phyloP scores from a whole-genome alignment of 2,113 vertebrate species.

The Herpetotheres cachinnans region DNA sequence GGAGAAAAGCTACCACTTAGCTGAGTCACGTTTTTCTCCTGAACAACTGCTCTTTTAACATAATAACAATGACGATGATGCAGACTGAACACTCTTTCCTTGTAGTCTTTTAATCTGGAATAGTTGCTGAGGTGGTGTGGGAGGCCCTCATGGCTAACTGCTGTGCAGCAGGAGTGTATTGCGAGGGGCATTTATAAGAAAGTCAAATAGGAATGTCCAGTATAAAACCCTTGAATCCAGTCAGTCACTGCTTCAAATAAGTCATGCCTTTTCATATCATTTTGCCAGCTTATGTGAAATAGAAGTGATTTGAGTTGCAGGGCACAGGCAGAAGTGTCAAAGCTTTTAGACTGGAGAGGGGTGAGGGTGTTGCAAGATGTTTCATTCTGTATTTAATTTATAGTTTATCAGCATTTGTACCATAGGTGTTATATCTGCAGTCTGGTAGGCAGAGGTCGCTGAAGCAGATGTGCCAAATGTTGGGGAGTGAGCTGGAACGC shows the following conservation, averaged over 20 bases:
- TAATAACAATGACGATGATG: background rate
- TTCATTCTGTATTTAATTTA: background rate
- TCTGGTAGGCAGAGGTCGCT: background rate
- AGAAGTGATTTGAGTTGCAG: background rate
- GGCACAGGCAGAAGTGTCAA: background rate
- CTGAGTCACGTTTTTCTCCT: background rate
- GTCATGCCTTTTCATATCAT: background rate
- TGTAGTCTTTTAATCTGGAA: background rate
- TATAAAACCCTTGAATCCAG: background rate
- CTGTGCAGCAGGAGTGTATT: background rate
- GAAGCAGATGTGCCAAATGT: background rate
- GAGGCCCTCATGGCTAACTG: background rate
- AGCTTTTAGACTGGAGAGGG: background rate
- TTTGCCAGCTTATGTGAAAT: background rate
- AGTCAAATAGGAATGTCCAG: background rate
- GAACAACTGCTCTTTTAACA: background rate
- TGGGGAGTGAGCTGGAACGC: background rate
- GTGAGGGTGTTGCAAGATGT: background rate
- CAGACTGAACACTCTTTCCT: background rate
- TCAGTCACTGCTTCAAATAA: background rate
- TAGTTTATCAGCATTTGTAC: background rate
- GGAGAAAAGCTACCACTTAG: background rate
- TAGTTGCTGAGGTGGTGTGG: background rate
- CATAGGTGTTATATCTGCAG: background rate
- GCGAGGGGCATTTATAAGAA: background rate